Base-by-base conservation (phyloP, 2,797 vertebrate species). In the Sebastes glaucus region DNA sequence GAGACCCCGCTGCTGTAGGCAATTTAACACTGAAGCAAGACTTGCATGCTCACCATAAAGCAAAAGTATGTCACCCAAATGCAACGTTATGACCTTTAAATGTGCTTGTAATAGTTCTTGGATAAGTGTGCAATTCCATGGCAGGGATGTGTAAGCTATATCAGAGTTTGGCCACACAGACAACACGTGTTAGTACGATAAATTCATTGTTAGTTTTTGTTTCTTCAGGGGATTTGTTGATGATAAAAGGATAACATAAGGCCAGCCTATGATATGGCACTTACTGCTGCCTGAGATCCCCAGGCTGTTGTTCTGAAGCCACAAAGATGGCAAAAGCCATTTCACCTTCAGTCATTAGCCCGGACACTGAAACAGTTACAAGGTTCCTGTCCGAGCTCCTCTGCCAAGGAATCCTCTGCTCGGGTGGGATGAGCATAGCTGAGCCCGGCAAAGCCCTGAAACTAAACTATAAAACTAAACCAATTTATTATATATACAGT, bases 101-200 rank as follows among this genome's bases (percentile, higher is more conserved):
- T 84, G 35, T 38, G 14, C 73, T 86, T 70, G 77, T 72, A 84
- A 80, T 67, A 77, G 71, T 83, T 78, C 5, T 75, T 78, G 56
- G 62, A 55, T 66, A 65, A 32, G 25, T 71, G 46, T 73, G 20
- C 52, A 71, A 28, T 67, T 70, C 66, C 23, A 71, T 55, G 20
- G 28, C 62, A 55, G 55, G 32, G 14, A 74, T 35, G 14, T 56
- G 23, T 71, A 42, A 32, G 49, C n/a, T 65, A 66, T 57, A 52
- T 64, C 8, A 22, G 3, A 42, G 60, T 82, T 28, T 38, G n/a
- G 11, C 67, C 63, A 59, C 14, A 57, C n/a, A 75, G 4, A 33
- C 56, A 38, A 22, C n/a, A 63, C n/a, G 6, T 32, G 33, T 46
- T 38, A 46, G 13, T 49, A 52, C 28, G 52, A 64, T 32, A 22